phyloP scores from a whole-genome alignment of 2,113 vertebrate species.

The Ptilorrhoa leucosticta region DNA sequence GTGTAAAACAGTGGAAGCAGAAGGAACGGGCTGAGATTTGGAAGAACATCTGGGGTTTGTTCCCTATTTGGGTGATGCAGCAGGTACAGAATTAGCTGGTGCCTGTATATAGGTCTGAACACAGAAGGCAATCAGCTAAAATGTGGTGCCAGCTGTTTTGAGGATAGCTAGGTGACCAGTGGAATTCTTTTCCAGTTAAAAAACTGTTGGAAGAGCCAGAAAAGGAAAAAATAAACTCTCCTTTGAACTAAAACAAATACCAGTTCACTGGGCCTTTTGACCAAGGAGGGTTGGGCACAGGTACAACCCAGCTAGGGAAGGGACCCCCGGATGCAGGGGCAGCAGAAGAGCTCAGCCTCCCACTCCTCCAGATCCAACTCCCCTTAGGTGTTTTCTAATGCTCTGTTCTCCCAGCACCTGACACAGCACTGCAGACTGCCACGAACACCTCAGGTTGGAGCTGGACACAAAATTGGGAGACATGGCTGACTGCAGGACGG shows the following conservation, averaged over 20 bases:
- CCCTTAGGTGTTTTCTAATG: neutral
- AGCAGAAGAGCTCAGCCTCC: neutral
- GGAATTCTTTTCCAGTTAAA: neutral
- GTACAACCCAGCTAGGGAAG: neutral
- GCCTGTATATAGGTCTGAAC: neutral
- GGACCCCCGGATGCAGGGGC: rapidly evolving
- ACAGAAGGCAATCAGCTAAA: neutral
- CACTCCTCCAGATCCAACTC: neutral
- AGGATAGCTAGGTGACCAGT: neutral
- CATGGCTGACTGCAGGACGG: rapidly evolving
- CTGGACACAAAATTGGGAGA: rapidly evolving
- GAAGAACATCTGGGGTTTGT: neutral
- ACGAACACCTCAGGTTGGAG: neutral
- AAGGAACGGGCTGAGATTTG: neutral
- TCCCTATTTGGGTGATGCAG: neutral
- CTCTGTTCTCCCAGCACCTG: neutral
- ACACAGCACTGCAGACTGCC: neutral
- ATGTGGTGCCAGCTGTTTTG: neutral
- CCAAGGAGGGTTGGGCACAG: neutral
- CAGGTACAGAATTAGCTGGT: neutral
- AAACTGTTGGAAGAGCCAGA: neutral
- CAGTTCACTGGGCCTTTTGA: neutral
- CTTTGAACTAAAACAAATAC: neutral
- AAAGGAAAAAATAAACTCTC: neutral
- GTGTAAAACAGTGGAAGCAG: neutral